Conservation (phyloP, 2,797 vertebrate species). For the Labeo calbasu region DNA sequence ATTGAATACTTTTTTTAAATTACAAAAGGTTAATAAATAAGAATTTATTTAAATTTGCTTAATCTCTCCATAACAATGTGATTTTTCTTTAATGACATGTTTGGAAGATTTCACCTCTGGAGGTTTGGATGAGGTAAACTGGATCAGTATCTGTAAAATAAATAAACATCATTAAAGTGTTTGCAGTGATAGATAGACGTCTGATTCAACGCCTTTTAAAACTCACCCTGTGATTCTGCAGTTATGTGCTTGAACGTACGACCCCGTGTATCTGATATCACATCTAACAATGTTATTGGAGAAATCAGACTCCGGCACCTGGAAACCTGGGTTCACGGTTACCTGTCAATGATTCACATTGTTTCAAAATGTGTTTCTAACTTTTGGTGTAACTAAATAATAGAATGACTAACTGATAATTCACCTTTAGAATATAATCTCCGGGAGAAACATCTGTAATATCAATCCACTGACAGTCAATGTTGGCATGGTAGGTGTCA, state of each 20-base stretch:
- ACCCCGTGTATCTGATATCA: conserved; percentile 81
- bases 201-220: rapidly evolving
- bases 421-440: conserved; percentile 81
- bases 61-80: not conserved
- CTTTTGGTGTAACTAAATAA: not conserved
- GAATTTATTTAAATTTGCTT: not conserved
- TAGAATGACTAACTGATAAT: not conserved
- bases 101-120: not conserved
- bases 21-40: not conserved
- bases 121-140: not conserved
- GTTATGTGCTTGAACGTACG: conserved; percentile 77
- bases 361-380: not conserved
- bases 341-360: conserved; percentile 69
- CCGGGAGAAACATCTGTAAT: conserved; percentile 84
- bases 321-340: conserved; percentile 81
- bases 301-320: conserved; percentile 81
- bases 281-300: conserved; percentile 83
- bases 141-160: conserved; percentile 24
- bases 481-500: conserved; percentile 85
- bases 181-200: not conserved
- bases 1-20: not conserved
- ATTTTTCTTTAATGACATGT: not conserved
- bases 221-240: conserved; percentile 80
- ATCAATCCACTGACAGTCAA: conserved; percentile 89
- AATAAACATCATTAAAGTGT: not conserved